Conservation (phyloP, 1,140 invertebrate species). For the Neodiprion pinetum region DNA sequence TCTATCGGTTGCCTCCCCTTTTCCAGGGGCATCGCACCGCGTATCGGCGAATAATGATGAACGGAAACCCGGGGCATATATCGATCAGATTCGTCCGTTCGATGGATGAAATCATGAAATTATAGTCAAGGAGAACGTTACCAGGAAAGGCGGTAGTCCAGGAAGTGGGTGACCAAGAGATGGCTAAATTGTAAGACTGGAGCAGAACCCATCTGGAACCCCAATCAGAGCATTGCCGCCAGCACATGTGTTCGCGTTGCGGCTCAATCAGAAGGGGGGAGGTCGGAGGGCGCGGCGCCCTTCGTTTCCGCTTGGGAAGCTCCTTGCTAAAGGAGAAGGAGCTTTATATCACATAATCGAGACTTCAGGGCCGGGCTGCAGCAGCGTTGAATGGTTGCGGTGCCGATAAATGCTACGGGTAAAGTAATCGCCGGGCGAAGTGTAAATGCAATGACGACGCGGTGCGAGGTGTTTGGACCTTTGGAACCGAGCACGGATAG, state of each 20-base stretch:
- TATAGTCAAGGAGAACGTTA: not conserved
- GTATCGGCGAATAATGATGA: not conserved
- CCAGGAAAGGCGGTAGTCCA: constrained; percentile 24
- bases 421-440: constrained; percentile 31
- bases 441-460: constrained; percentile 30
- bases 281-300: not conserved
- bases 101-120: not conserved
- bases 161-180: constrained; percentile 35
- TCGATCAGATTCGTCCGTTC: too few species aligned
- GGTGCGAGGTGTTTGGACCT: constrained; percentile 20
- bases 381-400: not conserved
- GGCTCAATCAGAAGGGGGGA: constrained; percentile 44
- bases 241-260: constrained; percentile 53
- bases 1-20: not conserved
- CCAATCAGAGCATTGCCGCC: constrained; percentile 54
- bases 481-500: not conserved
- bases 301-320: constrained; percentile 27
- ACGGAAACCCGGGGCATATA: not conserved
- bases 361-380: constrained; percentile 22
- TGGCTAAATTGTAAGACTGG: constrained; percentile 38
- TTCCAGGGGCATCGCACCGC: not conserved
- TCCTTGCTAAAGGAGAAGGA: constrained; percentile 28
- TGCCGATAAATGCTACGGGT: not conserved
- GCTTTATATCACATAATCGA: constrained; percentile 52
- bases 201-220: constrained; percentile 51